Base-by-base conservation (phyloP, 2,113 vertebrate species). In the Pseudolaguvia tuberculata region DNA sequence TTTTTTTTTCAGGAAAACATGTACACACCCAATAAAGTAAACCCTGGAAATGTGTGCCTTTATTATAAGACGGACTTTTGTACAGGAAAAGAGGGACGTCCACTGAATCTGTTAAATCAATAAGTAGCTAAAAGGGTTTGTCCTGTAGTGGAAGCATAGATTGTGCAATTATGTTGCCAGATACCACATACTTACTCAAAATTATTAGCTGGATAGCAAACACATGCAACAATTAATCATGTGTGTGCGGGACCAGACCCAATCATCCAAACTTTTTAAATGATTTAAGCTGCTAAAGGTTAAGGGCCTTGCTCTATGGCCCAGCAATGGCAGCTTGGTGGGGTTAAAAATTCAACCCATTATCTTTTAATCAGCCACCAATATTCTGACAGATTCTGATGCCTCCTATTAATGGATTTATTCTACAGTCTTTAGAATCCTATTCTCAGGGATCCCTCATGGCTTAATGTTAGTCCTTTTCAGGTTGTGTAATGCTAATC, bases 111-210 rank as follows among this genome's bases (percentile, higher is more conserved):
- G 77, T 79, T 71, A 63, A 67, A 77, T 82, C 81, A 77, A 77
- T 76, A 63, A 51, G 51, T 51, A 68, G 65, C 47, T 50, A 68
- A 68, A 51, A 51, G 65, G 25, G 53, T 29, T 42, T 78, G 70
- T 76, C 67, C 59, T 62, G 77, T 39, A 20, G 25, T 61, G 76
- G 62, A 68, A 77, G 78, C 59, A 76, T 81, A 58, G 69, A 83
- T 72, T 68, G 69, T 72, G 75, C 81, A 81, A 78, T 79, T 82
- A 84, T 70, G 35, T 57, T 82, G 77, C 73, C 72, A 81, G 81
- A 80, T 74, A 79, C 69, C 66, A 67, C 82, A 42, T 62, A 67
- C 77, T 21, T 47, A 58, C 53, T 55, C 45, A 51, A 73, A 70
- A 77, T 77, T 66, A 48, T 71, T 62, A 66, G 21, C 56, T 59